These are phyloP conservation scores for Glomeris maerens DNA, from an alignment of 1,140 invertebrate species.

Conservation along the genomic window DNA sequence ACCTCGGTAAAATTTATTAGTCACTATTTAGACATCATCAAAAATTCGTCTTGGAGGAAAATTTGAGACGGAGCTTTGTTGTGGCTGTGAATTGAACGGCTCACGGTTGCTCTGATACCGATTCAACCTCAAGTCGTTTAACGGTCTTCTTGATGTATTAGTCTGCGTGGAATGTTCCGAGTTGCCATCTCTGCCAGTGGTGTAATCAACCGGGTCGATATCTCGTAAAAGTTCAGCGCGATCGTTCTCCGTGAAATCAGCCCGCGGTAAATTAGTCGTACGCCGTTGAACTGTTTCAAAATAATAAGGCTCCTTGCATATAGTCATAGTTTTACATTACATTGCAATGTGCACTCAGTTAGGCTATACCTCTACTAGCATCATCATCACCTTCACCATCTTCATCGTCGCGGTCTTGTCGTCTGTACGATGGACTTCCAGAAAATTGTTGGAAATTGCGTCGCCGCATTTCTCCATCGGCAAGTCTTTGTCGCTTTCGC, in stretches of 20 bases:
- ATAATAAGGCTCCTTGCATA: too few species aligned
- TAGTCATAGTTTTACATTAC: neutral
- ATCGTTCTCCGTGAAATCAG: slow-evolving; percentile 43
- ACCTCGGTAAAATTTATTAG: too few species aligned
- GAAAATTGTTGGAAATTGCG: slow-evolving; percentile 52
- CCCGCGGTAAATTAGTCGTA: slow-evolving; percentile 25
- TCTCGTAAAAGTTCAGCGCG: slow-evolving; percentile 43
- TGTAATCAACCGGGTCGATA: slow-evolving; percentile 47
- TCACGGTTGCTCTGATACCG: slow-evolving; percentile 19
- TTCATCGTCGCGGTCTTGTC: neutral
- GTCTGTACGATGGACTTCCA: slow-evolving; percentile 19
- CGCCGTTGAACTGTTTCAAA: neutral
- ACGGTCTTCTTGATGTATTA: neutral
- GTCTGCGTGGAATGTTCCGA: slow-evolving; percentile 4
- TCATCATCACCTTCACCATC: neutral
- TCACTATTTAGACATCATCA: slow-evolving; percentile 52
- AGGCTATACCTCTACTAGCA: neutral
- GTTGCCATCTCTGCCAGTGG: slow-evolving; percentile 18
- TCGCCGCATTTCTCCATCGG: slow-evolving; percentile 55
- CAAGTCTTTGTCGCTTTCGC: slow-evolving; percentile 58
- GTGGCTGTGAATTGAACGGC: slow-evolving; percentile 7
- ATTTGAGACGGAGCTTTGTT: slow-evolving; percentile 21
- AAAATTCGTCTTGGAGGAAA: slow-evolving; percentile 67
- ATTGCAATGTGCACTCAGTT: neutral
- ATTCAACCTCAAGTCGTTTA: neutral